Percentiles rank a stretch among this genome's conserved stretches.
These are phyloP conservation scores for Stomatorhinus walkeri DNA, from an alignment of 2,797 vertebrate genomes.

Conservation along the genomic window DNA sequence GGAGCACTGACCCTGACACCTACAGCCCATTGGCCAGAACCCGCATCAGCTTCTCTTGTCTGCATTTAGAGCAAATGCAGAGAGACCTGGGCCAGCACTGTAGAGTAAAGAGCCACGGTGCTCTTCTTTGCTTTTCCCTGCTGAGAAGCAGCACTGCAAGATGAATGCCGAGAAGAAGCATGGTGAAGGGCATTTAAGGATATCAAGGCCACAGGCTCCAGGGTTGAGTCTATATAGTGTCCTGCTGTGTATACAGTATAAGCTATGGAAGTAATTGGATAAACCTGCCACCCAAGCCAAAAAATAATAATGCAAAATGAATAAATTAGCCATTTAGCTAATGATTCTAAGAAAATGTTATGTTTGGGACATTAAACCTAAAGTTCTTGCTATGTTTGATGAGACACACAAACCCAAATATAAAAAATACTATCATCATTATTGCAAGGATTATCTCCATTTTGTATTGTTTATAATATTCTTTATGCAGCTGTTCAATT, in stretches of 20 bases:
- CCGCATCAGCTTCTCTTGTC: neutral
- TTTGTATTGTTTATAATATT: neutral
- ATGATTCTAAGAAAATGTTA: neutral
- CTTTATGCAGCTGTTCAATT: neutral
- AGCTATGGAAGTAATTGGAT: neutral
- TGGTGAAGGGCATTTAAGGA: neutral
- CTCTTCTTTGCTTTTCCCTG: neutral
- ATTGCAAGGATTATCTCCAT: neutral
- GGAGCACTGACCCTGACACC: too few relatives aligned
- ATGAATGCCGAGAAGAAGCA: neutral
- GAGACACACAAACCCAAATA: neutral
- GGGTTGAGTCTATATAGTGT: neutral
- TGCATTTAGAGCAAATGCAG: slow-evolving; percentile 1
- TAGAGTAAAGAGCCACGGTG: neutral
- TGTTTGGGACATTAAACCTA: neutral
- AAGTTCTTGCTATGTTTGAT: neutral
- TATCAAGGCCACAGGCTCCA: neutral
- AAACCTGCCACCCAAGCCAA: neutral
- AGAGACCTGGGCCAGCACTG: neutral
- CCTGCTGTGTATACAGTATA: neutral
- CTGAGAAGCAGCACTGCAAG: neutral
- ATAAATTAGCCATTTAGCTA: neutral
- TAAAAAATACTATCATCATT: neutral
- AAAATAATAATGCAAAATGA: neutral
- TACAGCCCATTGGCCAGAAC: neutral